Base-by-base conservation (phyloP, 92 coral and sea anemone species). In the Blastomussa wellsi region DNA sequence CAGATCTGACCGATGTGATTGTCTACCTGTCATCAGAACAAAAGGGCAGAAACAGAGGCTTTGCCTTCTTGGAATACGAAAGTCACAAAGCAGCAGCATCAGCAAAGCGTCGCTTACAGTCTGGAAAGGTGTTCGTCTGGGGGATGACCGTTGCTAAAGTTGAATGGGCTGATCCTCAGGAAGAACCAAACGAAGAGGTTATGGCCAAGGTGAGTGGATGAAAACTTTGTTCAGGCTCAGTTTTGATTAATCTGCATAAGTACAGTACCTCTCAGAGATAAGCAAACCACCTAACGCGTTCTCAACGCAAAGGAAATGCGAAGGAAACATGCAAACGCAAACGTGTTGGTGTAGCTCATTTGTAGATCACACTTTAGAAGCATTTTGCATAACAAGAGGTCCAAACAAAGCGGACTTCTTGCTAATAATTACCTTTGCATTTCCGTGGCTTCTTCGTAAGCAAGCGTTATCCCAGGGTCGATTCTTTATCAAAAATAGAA, bases 111-210 rank as follows among this genome's bases (percentile, higher is more conserved):
- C 87, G 95, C 28, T 84, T 94, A 47, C 86, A 89, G 47, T 87
- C 92, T 79, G 97, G 97, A 10, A 89, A 92, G 36, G 91, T 94
- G 28, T 87, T 87, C 59, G 93, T 94, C 24, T 94, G 97, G 97
- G 97, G 97, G 28, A 85, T 87, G 76, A 87, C 86, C 26, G 79
- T 94, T 20, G 91, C 90, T 26, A 89, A 94, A 62, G 97, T 94
- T 12, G 95, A 91, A 66, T 94, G 97, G 97, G 97, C 97, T 13
- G 97, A 94, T 69, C 95, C 97, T 8, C 94, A 89, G 47, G 97
- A 94, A 79, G 95, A 91, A 62, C 97, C 97, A 0, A 93, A 94
- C 42, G 92, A 92, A 15, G 97, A 91, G 41, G 89, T 92, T 14
- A 94, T 94, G 97, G 78, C 97, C 20, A 94, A 94, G 95, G 97